Base-by-base conservation (phyloP, 2,888 invertebrate genomes). In the Nymphalis c-album region DNA sequence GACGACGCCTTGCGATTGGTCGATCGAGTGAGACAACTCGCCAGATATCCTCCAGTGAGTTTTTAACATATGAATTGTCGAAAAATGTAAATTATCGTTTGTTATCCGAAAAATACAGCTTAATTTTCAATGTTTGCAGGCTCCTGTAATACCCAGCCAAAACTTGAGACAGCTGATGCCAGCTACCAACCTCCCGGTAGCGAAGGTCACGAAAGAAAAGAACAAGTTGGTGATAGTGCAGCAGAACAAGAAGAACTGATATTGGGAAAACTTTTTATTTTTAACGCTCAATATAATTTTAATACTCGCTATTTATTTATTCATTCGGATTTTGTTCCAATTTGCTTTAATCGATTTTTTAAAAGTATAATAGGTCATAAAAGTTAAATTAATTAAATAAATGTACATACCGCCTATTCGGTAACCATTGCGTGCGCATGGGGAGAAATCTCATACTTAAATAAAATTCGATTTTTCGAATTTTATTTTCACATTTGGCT, bases 181-280 rank as follows among this genome's bases (percentile, higher is more conserved):
- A 46, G 94, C 94, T 0, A 93, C 93, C 40, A 92, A 94, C 51
- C 83, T 93, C 45, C 94, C 95, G 0, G 94, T 94, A 45, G 96
- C 97, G 1, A 96, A 95, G 86, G 96, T 97, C 46, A 97, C 96
- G 0, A 93, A 96, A 71, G 95, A 96, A 82, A 95, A 95, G 82
- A 97, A 97, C 84, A 97, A 97, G 82, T 93, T 97, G 17, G 95
- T 97, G 70, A 96, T 97, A 77, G 93, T 95, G 70, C 95, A 95
- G 72, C 95, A 95, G 78, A 94, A 93, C 67, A 94, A 93, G 78
- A 90, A 89, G 75, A 89, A 86, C 82, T 89, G 88, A 90, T 73
- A 73, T 63, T 48, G 35, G 68, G 60, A 22, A 22, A 59, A 51
- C 18, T 61, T 72, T 71, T 72, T 73, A 60, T 70, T 68, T 72